Evolutionary conservation across 2,888 invertebrate genomes (phyloP).

Genomic region (Pyralis farinalis): DNA sequence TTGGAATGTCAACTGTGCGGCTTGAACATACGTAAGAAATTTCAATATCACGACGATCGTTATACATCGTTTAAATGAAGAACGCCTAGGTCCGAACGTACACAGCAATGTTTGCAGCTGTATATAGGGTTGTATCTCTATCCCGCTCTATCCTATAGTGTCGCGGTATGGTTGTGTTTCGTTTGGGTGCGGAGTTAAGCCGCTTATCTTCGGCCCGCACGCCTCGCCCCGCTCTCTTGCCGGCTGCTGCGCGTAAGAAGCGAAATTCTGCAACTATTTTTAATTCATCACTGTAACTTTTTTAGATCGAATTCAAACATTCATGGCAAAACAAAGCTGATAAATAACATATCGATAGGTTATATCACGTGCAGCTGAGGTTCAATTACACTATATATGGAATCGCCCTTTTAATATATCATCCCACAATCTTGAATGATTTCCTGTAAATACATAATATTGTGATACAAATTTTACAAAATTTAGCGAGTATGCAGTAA

Average conservation of each 20-base stretch:
- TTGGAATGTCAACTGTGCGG: constrained; percentile 23
- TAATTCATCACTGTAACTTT: too few relatives aligned
- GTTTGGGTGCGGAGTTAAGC: constrained; percentile 70
- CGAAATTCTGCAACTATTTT: constrained; percentile 53
- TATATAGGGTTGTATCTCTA: constrained; percentile 55
- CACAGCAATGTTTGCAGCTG: constrained; percentile 68
- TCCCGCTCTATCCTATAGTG: constrained; percentile 35
- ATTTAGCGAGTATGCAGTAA: too few relatives aligned
- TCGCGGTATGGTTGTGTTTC: constrained; percentile 38
- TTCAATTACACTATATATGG: too few relatives aligned
- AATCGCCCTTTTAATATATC: too few relatives aligned
- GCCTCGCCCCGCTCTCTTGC: constrained; percentile 53
- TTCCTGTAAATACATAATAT: too few relatives aligned
- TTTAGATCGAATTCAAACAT: too few relatives aligned
- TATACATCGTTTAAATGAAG: constrained; percentile 39
- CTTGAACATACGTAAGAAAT: not conserved
- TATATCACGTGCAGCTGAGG: too few relatives aligned
- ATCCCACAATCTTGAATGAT: too few relatives aligned
- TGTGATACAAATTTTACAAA: too few relatives aligned
- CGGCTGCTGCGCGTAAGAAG: constrained; percentile 66
- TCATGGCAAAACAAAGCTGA: too few relatives aligned
- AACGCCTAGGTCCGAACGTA: constrained; percentile 42
- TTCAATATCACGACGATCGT: constrained; percentile 1
- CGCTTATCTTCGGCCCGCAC: constrained; percentile 79
- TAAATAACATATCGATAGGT: too few relatives aligned